Evolutionary conservation across 2,888 invertebrate genomes (phyloP), one percentile per base, ranked within the genome.

Genomic region (Trichopoda pennipes): DNA sequence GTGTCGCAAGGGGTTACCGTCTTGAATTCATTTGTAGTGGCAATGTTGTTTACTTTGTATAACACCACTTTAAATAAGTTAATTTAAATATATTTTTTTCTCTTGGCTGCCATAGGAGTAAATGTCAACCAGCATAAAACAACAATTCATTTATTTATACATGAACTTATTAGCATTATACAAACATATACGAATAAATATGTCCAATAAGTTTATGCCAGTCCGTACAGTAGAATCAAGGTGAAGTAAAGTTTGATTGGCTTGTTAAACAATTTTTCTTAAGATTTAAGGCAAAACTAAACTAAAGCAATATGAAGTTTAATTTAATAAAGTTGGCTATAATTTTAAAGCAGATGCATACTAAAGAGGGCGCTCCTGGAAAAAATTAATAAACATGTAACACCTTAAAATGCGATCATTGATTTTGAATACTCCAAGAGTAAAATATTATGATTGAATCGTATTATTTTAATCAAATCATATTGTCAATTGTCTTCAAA

Each of bases 81-180:
- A 84, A 81, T 84, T 81, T 84, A 72, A 79, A 79, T 81, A 81
- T 73, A 72, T 72, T 74, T 64, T 69, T 70, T 66, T 55, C 53
- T 56, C 73, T 81, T 77, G 75, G 56, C 69, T 80, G 75, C 61
- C 66, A 84, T 83, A 83, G 81, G 74, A 84, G 74, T 81, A 84
- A 85, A 86, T 89, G 89, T 88, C 89, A 89, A 88, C 89, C 88
- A 89, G 88, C 89, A 88, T 88, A 86, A 85, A 49, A 69, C 63
- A 55, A 58, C 60, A 51, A 77, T 68, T 64, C 42, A 77, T 75
- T 42, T 47, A 68, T 61, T 21, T 28, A 68, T 58, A 64, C 55
- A 55, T 75, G 51, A 75, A 51, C 58, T 68, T 75, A 51, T 49
- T 68, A 63, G 44, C 44, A 70, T 73, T 14, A 49, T 60, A 70